phyloP scores from a whole-genome alignment of 2,113 vertebrate genomes.

The Narcine bancroftii region DNA sequence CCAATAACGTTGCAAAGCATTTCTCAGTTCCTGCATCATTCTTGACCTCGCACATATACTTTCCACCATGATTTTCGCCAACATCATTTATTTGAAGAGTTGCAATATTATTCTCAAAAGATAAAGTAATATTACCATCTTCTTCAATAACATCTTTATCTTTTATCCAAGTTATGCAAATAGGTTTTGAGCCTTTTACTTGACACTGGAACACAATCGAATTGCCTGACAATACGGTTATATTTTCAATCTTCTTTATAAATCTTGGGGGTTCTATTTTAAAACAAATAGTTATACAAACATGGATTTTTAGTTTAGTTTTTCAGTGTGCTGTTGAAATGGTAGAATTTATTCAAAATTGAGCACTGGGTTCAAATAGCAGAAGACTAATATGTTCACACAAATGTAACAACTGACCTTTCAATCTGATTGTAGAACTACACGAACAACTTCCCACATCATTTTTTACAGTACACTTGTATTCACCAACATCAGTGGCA shows the following conservation, averaged over 20 bases:
- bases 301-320: not conserved
- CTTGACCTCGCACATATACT: constrained; percentile 84
- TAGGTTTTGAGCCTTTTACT: constrained; percentile 68
- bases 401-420: constrained; percentile 70
- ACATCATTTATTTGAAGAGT: constrained; percentile 66
- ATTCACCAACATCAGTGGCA: constrained; percentile 76
- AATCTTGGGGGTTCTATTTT: constrained; percentile 80
- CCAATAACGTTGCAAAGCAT: constrained; percentile 78
- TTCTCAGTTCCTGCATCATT: constrained; percentile 85
- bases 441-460: constrained; percentile 84
- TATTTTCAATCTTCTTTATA: constrained; percentile 72
- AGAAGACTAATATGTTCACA: not conserved
- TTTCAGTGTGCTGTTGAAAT: not conserved
- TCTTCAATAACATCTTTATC: constrained; percentile 83
- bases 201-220: constrained; percentile 69
- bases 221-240: constrained; percentile 71
- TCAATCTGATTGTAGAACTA: constrained; percentile 69
- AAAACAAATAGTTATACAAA: constrained; percentile 45
- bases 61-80: constrained; percentile 71
- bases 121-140: constrained; percentile 69
- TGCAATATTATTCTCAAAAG: constrained; percentile 70
- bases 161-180: constrained; percentile 87
- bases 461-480: constrained; percentile 80
- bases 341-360: not conserved
- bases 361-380: not conserved